phyloP scores from a whole-genome alignment of 2,113 vertebrate species.

The Anguilla rostrata region DNA sequence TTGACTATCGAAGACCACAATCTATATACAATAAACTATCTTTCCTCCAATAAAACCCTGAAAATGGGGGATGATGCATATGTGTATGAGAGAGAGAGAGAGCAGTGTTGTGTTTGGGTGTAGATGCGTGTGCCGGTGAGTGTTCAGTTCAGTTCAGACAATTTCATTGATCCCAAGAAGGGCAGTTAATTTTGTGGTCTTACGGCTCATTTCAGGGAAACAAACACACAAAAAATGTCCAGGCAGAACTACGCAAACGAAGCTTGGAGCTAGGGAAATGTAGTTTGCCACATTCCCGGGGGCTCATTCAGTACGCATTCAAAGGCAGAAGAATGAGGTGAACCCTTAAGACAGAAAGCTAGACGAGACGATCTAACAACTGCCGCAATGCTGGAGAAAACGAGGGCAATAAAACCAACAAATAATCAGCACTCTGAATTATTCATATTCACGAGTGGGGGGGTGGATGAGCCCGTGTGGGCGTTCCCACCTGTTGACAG shows the following conservation, averaged over 20 bases:
- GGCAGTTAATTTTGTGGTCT: not conserved
- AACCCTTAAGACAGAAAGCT: not conserved
- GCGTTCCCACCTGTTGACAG: conserved; percentile 83
- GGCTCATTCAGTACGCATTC: not conserved
- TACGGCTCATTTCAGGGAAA: not conserved
- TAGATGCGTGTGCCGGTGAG: not conserved
- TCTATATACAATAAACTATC: no score
- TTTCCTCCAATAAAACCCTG: no score
- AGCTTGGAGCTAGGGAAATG: not conserved
- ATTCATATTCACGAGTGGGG: no score
- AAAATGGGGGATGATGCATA: no score
- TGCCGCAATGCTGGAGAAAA: not conserved
- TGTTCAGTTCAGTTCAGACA: no score
- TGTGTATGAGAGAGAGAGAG: no score
- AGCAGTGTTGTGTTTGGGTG: no score
- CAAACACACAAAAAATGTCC: not conserved
- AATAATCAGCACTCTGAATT: not conserved
- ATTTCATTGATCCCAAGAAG: no score
- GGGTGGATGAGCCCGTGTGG: not conserved
- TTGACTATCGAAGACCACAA: not conserved
- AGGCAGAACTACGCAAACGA: not conserved
- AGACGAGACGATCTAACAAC: not conserved
- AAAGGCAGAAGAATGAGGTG: not conserved
- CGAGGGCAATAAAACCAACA: no score
- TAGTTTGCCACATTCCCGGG: not conserved